Percentiles rank a stretch among this genome's conserved stretches.
Evolutionary conservation across 2,888 invertebrate species (phyloP).

Genomic region (Lutraria lutraria): DNA sequence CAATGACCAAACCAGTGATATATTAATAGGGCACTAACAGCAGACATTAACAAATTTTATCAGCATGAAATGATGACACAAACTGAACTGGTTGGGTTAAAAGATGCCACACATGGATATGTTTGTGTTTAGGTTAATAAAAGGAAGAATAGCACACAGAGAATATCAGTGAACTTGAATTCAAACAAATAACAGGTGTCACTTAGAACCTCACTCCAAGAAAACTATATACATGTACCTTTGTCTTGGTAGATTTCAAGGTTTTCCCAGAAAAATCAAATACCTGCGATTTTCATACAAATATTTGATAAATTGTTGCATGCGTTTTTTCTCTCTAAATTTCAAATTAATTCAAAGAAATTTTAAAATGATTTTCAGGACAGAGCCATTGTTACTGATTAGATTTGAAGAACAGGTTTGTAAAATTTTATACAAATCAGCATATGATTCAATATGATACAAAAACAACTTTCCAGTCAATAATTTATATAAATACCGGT

Average conservation of each 20-base stretch:
- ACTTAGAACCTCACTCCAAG: slow-evolving; percentile 21
- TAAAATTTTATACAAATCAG: neutral
- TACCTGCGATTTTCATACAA: slow-evolving; percentile 31
- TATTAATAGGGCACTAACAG: too few relatives aligned
- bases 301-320: neutral
- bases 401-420: neutral
- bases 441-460: too few relatives aligned
- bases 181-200: slow-evolving; percentile 23
- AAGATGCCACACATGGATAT: neutral
- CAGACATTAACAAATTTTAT: too few relatives aligned
- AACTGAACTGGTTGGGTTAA: too few relatives aligned
- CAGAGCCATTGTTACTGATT: neutral
- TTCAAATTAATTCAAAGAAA: neutral
- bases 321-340: neutral
- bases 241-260: slow-evolving; percentile 41
- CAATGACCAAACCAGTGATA: too few relatives aligned
- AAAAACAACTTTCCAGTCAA: too few relatives aligned
- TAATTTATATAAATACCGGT: too few relatives aligned
- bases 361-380: too few relatives aligned
- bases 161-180: slow-evolving; percentile 3
- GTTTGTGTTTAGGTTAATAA: neutral
- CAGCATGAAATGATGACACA: too few relatives aligned
- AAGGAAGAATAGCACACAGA: neutral
- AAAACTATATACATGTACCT: slow-evolving; percentile 42
- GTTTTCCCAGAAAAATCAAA: slow-evolving; percentile 49